Evolutionary conservation across 2,797 vertebrate species (phyloP), one percentile per base, ranked within the genome.

Genomic region (Parauchenoglanis ngamensis): DNA sequence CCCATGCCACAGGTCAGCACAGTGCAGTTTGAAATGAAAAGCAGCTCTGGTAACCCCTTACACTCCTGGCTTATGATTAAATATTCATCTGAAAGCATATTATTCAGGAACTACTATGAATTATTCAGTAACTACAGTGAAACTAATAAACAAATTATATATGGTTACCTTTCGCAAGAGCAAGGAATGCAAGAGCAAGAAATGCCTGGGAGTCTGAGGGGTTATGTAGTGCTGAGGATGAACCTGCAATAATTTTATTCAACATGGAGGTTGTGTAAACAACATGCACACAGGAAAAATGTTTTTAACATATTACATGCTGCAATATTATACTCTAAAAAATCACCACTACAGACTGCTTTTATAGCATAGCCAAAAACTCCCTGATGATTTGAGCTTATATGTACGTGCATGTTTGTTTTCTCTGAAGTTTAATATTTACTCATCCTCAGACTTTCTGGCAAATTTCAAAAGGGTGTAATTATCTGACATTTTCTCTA

Each of bases 401-500:
- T 70, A 23, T 17, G 31, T 57, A 23, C 8, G 6, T 13, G 56
- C 23, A 11, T 88, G 70, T 83, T 88, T 85, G 63, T 85, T 79
- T 68, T n/a, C 31, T 81, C 63, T 59, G 68, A 81, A 88, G 72
- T 86, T 86, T 70, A 86, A 86, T 86, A 86, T 88, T 86, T 86
- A 83, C 70, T 88, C 70, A 52, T 86, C 63, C 46, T 86, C 79
- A 83, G 49, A 83, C n/a, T 49, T 86, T 86, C 79, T 86, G 85
- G 80, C 70, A 77, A 83, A 85, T 81, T 86, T 86, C 68, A 83
- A 70, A 84, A 86, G 79, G 44, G 59, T 86, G 61, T 83, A 86
- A 88, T 86, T 86, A 86, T 85, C 63, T 82, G 87, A 88, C 87
- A 88, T 88, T 88, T 72, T 65, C 87, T 80, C 76, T 65, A 56